These are phyloP conservation scores for Neodiprion pinetum DNA, from an alignment of 1,140 invertebrate species.

Conservation along the genomic window DNA sequence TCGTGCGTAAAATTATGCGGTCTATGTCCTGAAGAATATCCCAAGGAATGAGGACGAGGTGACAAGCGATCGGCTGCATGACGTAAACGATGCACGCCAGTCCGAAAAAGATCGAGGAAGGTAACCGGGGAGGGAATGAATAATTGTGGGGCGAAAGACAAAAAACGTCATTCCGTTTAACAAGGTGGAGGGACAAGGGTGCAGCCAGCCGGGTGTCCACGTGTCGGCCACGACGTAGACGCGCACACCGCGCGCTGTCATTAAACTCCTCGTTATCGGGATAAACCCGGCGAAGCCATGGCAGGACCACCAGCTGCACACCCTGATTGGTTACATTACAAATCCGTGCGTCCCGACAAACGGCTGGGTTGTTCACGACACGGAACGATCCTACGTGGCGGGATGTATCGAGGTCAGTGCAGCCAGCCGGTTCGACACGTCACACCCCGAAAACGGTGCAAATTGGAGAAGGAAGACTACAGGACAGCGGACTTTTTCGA, in stretches of 20 bases:
- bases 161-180: background rate
- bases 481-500: no score
- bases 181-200: slow-evolving; percentile 5
- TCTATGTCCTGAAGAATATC: no score
- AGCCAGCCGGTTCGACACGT: background rate
- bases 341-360: slow-evolving; percentile 48
- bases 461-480: no score
- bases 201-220: slow-evolving; percentile 34
- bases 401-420: slow-evolving; percentile 14
- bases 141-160: no score
- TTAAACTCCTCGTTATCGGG: slow-evolving; percentile 53
- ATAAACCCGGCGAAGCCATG: slow-evolving; percentile 19
- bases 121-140: no score
- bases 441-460: no score
- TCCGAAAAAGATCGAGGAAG: no score
- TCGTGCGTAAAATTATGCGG: no score
- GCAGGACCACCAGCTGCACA: slow-evolving; percentile 25
- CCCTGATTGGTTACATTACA: slow-evolving; percentile 55
- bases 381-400: slow-evolving; percentile 34
- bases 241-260: slow-evolving; percentile 38
- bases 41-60: no score
- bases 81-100: no score
- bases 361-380: slow-evolving; percentile 23
- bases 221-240: slow-evolving; percentile 43
- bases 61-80: no score